A percentile compares a stretch with the other conserved stretches of the same genome.
Conservation (phyloP, 2,888 invertebrate species). For the Meganola albula region DNA sequence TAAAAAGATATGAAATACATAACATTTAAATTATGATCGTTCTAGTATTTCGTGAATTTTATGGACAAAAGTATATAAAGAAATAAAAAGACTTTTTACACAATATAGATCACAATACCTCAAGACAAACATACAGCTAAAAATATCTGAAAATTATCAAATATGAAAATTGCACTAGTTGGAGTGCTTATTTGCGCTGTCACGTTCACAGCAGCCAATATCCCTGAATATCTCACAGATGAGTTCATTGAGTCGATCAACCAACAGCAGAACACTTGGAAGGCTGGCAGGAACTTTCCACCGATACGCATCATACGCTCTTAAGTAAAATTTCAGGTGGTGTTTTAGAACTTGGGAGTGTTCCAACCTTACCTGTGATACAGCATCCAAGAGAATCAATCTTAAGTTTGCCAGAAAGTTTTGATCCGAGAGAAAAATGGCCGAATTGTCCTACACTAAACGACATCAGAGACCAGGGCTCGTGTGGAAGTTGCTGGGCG, state of each 20-base stretch:
- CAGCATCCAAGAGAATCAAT: slow-evolving; percentile 47
- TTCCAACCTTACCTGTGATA: slow-evolving; percentile 63
- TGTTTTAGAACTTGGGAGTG: slow-evolving; percentile 77
- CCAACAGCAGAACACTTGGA: slow-evolving; percentile 84
- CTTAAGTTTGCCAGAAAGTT: slow-evolving; percentile 81
- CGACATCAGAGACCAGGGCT: slow-evolving; percentile 91
- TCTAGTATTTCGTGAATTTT: no score
- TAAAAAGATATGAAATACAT: no score
- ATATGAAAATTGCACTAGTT: no score
- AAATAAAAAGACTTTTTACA: no score
- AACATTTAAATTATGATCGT: no score
- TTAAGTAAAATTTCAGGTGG: no score
- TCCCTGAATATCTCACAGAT: slow-evolving; percentile 80
- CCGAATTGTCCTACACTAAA: slow-evolving; percentile 58
- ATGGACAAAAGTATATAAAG: no score
- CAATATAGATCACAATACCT: no score
- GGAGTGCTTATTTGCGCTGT: slow-evolving; percentile 39
- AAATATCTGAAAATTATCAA: no score
- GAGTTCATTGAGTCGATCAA: slow-evolving; percentile 84
- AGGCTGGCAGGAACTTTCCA: slow-evolving; percentile 87
- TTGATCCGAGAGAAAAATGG: slow-evolving; percentile 72
- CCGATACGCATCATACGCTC: no score
- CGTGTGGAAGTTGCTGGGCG: slow-evolving; percentile 75
- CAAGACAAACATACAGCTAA: no score
- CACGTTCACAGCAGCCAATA: slow-evolving; percentile 28